These are phyloP conservation scores for Dromius quadrimaculatus DNA, from an alignment of 2,888 invertebrate genomes.

Conservation along the genomic window DNA sequence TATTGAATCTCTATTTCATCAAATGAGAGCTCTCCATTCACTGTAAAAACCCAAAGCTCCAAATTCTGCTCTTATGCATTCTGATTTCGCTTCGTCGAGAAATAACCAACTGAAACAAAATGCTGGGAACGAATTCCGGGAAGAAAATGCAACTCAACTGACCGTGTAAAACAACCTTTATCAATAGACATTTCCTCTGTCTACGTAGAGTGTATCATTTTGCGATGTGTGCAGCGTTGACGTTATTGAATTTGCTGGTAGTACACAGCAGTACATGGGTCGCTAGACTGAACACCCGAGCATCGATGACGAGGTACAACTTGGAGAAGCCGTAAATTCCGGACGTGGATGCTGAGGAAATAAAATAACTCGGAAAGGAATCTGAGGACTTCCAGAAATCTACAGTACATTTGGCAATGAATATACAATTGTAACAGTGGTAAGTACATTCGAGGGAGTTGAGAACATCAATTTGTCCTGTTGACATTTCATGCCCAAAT, in stretches of 20 bases:
- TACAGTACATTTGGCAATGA: too few relatives aligned
- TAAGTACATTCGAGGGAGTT: too few relatives aligned
- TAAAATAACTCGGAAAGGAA: too few relatives aligned
- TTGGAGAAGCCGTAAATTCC: slow-evolving; percentile 8
- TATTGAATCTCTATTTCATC: too few relatives aligned
- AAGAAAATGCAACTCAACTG: slow-evolving; percentile 15
- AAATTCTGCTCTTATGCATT: neutral
- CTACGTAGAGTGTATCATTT: slow-evolving; percentile 23
- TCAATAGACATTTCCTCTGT: slow-evolving; percentile 3
- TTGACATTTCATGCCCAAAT: too few relatives aligned
- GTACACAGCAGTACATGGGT: neutral
- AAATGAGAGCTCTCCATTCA: too few relatives aligned
- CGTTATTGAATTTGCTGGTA: slow-evolving; percentile 42
- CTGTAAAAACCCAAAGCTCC: neutral
- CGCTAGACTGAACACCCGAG: neutral
- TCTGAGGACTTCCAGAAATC: too few relatives aligned
- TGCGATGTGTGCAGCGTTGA: slow-evolving; percentile 34
- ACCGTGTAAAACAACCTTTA: slow-evolving; percentile 31
- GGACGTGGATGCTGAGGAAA: slow-evolving; percentile 1
- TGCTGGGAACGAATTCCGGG: neutral
- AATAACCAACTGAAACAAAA: neutral
- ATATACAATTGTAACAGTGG: too few relatives aligned
- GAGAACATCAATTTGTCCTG: too few relatives aligned
- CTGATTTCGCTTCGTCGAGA: neutral
- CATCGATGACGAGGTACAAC: neutral